These are phyloP conservation scores for Pagrus major DNA, from an alignment of 2,113 vertebrate species.

Conservation along the genomic window DNA sequence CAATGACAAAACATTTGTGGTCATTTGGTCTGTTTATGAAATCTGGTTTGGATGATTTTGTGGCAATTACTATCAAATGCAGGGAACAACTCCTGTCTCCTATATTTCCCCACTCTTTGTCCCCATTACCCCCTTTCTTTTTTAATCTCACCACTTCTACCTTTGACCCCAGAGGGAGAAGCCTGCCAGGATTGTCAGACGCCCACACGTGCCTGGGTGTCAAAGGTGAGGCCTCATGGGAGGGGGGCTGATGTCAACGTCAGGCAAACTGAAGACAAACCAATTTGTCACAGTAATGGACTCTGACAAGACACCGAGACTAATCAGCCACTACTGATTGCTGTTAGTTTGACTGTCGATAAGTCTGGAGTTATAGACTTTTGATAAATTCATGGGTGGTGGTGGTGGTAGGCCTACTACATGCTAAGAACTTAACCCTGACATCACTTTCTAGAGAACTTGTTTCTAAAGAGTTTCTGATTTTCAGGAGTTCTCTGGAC, in stretches of 20 bases:
- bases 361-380: not conserved
- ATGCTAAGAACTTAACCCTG: not conserved
- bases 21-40: not conserved
- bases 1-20: not conserved
- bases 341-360: slow-evolving; percentile 33
- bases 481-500: not conserved
- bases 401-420: too few species aligned
- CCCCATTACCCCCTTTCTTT: not conserved
- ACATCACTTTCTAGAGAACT: not conserved
- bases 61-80: not conserved
- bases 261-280: slow-evolving; percentile 37
- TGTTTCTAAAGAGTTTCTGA: not conserved
- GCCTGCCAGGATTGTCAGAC: slow-evolving; percentile 33
- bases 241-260: slow-evolving; percentile 13
- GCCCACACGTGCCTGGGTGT: slow-evolving; percentile 18
- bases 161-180: slow-evolving; percentile 24
- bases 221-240: slow-evolving; percentile 51
- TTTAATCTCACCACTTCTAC: slow-evolving; percentile 43
- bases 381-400: not conserved
- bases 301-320: slow-evolving; percentile 47
- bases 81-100: too few species aligned
- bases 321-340: slow-evolving; percentile 51
- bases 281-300: slow-evolving; percentile 72
- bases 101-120: not conserved
- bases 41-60: not conserved